These are phyloP conservation scores for Acanthoscelides obtectus DNA, from an alignment of 2,888 invertebrate genomes.

Conservation along the genomic window DNA sequence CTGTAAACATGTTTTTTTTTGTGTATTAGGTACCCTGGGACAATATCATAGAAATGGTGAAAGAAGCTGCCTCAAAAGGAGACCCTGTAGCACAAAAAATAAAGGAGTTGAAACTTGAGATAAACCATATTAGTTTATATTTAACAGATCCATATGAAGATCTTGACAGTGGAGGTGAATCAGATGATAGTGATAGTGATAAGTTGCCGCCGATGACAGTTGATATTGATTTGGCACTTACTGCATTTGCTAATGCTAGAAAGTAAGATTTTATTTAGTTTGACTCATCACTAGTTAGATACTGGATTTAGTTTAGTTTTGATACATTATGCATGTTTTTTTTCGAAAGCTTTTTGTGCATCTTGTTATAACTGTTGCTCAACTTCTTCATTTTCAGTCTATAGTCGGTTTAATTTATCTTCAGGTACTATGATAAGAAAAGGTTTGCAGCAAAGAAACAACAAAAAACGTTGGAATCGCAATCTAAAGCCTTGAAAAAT, in stretches of 20 bases:
- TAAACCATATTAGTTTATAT: slow-evolving; percentile 80
- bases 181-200: slow-evolving; percentile 44
- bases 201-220: slow-evolving; percentile 63
- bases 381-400: too few relatives aligned
- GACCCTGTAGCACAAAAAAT: slow-evolving; percentile 82
- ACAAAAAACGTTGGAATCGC: slow-evolving; percentile 92
- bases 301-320: too few relatives aligned
- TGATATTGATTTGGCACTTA: slow-evolving; percentile 84
- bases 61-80: slow-evolving; percentile 70
- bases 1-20: too few relatives aligned
- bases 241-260: slow-evolving; percentile 91
- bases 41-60: slow-evolving; percentile 76
- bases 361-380: too few relatives aligned
- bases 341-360: too few relatives aligned
- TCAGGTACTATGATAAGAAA: slow-evolving; percentile 86
- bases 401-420: slow-evolving; percentile 11
- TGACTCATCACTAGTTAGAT: too few relatives aligned
- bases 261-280: slow-evolving; percentile 50
- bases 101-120: slow-evolving; percentile 79
- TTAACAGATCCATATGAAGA: slow-evolving; percentile 70
- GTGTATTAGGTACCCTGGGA: slow-evolving; percentile 79
- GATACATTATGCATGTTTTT: too few relatives aligned
- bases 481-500: slow-evolving; percentile 89
- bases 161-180: slow-evolving; percentile 42
- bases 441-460: slow-evolving; percentile 89